A percentile compares a stretch with the other conserved stretches of the same genome.
phyloP scores from a whole-genome alignment of 2,113 vertebrate species.

The Hemibagrus wyckioides region DNA sequence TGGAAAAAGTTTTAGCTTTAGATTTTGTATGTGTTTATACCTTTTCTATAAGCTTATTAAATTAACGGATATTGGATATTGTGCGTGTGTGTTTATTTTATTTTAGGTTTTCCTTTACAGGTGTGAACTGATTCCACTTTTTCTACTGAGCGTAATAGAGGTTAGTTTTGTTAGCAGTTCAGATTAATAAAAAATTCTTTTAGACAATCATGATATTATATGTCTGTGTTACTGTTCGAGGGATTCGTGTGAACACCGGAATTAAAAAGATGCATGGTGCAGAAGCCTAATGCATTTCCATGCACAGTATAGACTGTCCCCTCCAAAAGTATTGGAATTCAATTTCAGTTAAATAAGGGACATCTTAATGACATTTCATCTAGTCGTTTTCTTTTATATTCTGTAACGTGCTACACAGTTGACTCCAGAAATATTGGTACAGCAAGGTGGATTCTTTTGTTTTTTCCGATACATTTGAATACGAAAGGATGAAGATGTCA shows the following conservation, averaged over 20 bases:
- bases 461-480: too few relatives aligned
- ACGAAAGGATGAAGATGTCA: too few relatives aligned
- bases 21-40: constrained; percentile 1
- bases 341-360: too few relatives aligned
- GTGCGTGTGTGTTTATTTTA: background rate
- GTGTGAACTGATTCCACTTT: background rate
- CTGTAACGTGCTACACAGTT: too few relatives aligned
- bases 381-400: too few relatives aligned
- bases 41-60: constrained; percentile 8
- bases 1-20: background rate
- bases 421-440: too few relatives aligned
- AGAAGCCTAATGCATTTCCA: background rate
- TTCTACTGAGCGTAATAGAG: background rate
- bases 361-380: too few relatives aligned
- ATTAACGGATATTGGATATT: background rate
- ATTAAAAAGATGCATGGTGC: background rate
- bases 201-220: background rate
- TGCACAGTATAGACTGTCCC: background rate
- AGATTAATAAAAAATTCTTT: background rate
- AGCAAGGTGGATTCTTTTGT: too few relatives aligned
- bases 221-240: background rate
- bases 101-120: background rate
- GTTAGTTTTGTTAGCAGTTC: background rate
- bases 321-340: background rate
- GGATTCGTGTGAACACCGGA: background rate